Base-by-base conservation (phyloP, 2,113 vertebrate species). In the Pteronura brasiliensis region DNA sequence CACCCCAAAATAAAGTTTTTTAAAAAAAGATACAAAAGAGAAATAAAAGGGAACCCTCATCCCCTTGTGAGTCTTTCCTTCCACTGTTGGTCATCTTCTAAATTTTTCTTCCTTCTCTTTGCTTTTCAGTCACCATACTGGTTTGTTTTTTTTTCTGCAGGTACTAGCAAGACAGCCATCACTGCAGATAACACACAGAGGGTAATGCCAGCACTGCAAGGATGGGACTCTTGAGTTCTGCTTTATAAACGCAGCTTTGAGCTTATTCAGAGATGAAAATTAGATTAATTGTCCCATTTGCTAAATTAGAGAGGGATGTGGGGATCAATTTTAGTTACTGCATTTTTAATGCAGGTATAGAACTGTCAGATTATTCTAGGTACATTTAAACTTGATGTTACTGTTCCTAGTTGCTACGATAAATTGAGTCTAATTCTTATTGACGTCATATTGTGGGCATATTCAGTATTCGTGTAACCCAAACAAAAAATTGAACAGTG, bases 361-460 rank as follows among this genome's bases (percentile, higher is more conserved):
- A 72, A 71, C 44, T 74, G 1, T 20, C 63, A 80, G 8, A 36
- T 47, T 63, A 57, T 71, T 95, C 39, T 39, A 84, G 69, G 23
- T 34, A 92, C 84, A 55, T 57, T 93, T 57, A 94, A 57, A 86
- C 59, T 31, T 94, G 27, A 88, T 89, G 4, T 25, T 52, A 82
- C 3, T 55, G 4, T 95, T 76, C 2, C 4, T 65, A 29, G 7
- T 67, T 94, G 67, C 27, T 55, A 4, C 72, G 15, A 27, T 84
- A 57, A 36, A 80, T 15, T 47, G 36, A 72, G 8, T 84, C 14
- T 63, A 69, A 80, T 67, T 79, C 7, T 21, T 77, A 29, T 14
- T 42, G 15, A 34, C 49, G 20, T 23, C 21, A n/a, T 72, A 36
- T 23, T 72, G 9, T 71, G 42, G 18, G 29, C 3, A 59, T 67